Evolutionary conservation across 2,113 vertebrate species (phyloP).

Genomic region (Dipodomys stephensi): DNA sequence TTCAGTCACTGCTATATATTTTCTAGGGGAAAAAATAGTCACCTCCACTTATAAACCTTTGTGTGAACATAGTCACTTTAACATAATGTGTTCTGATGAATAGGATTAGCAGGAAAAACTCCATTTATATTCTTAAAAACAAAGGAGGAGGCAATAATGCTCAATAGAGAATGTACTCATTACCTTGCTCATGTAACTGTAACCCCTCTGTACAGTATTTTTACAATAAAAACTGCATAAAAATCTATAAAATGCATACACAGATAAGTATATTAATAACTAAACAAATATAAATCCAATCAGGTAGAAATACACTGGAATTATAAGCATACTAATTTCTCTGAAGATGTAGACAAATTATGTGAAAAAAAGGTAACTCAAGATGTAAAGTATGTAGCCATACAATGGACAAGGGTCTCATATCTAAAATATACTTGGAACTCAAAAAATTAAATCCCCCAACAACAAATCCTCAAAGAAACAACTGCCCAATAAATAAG

Average conservation of each 20-base stretch:
- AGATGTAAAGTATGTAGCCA: too few species aligned
- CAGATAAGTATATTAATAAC: background rate
- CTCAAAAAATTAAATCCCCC: too few species aligned
- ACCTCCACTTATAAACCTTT: background rate
- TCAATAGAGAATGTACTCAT: too few species aligned
- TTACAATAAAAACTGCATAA: too few species aligned
- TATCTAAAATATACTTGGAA: too few species aligned
- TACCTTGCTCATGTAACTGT: too few species aligned
- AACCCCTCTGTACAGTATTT: too few species aligned
- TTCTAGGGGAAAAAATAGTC: background rate
- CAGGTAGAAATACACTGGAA: background rate
- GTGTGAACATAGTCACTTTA: background rate
- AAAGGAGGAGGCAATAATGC: background rate
- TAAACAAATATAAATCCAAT: background rate
- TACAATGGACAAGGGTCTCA: too few species aligned
- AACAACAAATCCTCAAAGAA: too few species aligned
- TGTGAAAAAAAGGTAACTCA: background rate
- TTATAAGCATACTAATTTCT: background rate
- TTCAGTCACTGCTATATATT: background rate
- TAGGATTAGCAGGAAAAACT: background rate
- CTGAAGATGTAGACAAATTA: background rate
- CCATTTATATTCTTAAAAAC: background rate
- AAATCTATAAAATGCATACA: too few species aligned
- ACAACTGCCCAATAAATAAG: too few species aligned
- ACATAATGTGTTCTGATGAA: too few species aligned